Conservation (phyloP, 2,888 invertebrate genomes). For the Elysia crispata region DNA sequence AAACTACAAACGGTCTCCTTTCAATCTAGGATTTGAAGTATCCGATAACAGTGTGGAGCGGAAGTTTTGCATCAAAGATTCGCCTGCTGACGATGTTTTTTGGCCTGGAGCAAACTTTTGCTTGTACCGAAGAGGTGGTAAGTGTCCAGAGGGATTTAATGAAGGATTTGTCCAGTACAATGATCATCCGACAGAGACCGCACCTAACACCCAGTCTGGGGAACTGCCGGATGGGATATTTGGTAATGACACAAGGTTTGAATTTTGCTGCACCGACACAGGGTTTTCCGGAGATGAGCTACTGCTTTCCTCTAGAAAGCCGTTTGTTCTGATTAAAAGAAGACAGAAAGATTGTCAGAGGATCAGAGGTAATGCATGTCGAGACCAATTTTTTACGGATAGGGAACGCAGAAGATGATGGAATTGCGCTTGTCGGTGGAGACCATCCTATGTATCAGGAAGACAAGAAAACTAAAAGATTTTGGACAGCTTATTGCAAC, state of each 20-base stretch:
- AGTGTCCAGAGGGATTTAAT: slow-evolving; percentile 17
- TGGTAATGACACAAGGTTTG: slow-evolving; percentile 26
- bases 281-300: slow-evolving; percentile 17
- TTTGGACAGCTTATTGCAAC: background rate
- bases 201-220: background rate
- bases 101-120: slow-evolving; percentile 20
- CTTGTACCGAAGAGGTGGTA: background rate
- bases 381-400: too few relatives aligned
- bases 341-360: slow-evolving; percentile 45
- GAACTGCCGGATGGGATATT: slow-evolving; percentile 36
- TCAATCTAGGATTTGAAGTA: background rate
- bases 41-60: slow-evolving; percentile 3
- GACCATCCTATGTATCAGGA: background rate
- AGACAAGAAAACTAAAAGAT: background rate
- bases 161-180: slow-evolving; percentile 41
- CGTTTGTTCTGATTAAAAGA: slow-evolving; percentile 47
- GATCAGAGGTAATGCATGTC: slow-evolving; percentile 43
- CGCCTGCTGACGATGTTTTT: background rate
- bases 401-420: background rate
- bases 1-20: background rate
- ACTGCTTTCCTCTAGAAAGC: slow-evolving; percentile 35
- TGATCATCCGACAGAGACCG: background rate
- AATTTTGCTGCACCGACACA: slow-evolving; percentile 33
- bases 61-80: background rate
- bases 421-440: background rate